Conservation (phyloP, 2,797 vertebrate genomes). For the Graptemys geographica region DNA sequence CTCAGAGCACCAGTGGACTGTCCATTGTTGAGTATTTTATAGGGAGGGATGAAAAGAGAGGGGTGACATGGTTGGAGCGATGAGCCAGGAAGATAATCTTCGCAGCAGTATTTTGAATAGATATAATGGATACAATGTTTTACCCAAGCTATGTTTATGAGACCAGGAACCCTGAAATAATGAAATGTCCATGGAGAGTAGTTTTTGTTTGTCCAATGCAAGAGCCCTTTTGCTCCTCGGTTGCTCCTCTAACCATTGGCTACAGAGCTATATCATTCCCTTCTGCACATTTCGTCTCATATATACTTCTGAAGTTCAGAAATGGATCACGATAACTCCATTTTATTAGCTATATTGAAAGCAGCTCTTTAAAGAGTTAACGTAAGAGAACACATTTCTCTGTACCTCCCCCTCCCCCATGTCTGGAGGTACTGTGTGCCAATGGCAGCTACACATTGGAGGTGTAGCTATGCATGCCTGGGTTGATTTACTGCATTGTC, state of each 20-base stretch:
- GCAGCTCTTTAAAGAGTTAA: background rate
- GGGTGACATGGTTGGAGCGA: background rate
- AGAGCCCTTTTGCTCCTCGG: background rate
- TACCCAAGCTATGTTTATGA: background rate
- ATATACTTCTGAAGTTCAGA: background rate
- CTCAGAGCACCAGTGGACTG: background rate
- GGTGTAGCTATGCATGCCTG: conserved; percentile 17
- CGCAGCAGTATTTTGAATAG: background rate
- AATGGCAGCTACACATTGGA: background rate
- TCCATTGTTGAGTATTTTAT: background rate
- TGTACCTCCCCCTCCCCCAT: background rate
- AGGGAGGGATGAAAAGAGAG: no score
- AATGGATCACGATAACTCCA: background rate
- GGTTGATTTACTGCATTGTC: background rate
- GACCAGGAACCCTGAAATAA: background rate
- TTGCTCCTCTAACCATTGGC: background rate
- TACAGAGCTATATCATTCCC: background rate
- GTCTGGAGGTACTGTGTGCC: background rate
- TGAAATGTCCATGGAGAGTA: background rate
- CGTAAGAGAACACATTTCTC: background rate
- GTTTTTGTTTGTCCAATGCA: background rate
- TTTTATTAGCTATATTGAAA: background rate
- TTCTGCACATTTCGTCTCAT: background rate
- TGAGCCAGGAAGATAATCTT: background rate
- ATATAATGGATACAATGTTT: background rate